Conservation (phyloP, 2,113 vertebrate species). For the Mustela nigripes region DNA sequence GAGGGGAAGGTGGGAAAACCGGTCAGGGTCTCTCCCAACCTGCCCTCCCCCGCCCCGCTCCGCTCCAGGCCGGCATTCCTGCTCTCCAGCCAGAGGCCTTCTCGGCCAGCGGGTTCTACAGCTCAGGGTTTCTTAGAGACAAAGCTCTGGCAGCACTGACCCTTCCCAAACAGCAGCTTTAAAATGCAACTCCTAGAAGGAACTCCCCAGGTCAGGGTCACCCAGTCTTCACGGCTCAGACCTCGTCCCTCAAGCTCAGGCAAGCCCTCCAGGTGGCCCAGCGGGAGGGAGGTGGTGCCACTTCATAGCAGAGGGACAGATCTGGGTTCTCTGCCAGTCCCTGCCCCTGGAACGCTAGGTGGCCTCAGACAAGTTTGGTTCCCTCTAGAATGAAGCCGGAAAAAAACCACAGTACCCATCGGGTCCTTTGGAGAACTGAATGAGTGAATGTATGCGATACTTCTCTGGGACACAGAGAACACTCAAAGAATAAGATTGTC, state of each 20-base stretch:
- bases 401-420: not conserved
- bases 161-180: not conserved
- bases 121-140: not conserved
- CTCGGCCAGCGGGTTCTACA: not conserved
- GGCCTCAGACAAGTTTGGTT: not conserved
- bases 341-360: not conserved
- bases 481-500: not conserved
- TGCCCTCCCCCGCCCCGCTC: not conserved
- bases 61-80: rapidly evolving
- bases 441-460: not conserved
- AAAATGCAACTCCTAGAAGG: not conserved
- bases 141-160: not conserved
- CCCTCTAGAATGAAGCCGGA: not conserved
- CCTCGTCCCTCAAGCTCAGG: not conserved
- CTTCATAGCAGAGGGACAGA: not conserved
- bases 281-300: not conserved
- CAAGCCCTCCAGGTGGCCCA: not conserved
- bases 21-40: not conserved
- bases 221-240: not conserved
- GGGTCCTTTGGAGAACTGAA: not conserved
- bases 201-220: rapidly evolving
- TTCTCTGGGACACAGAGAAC: not conserved
- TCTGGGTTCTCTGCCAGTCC: not conserved
- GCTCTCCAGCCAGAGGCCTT: not conserved
- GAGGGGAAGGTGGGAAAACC: not conserved